Conservation (phyloP, 2,113 vertebrate species). For the Barbus barbus region DNA sequence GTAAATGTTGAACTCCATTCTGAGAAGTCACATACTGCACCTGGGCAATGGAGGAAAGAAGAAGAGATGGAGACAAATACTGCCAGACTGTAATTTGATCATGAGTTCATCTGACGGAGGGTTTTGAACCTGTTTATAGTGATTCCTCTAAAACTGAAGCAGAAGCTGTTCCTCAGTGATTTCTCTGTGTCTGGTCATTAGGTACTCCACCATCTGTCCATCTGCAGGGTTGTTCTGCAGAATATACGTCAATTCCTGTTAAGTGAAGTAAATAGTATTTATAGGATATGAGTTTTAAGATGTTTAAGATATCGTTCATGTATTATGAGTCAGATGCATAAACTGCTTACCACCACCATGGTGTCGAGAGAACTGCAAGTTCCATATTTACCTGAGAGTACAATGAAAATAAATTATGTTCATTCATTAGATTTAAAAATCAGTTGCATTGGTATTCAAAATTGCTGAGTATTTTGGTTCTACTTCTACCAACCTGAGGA, state of each 20-base stretch:
- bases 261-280: constrained; percentile 25
- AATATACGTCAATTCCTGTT: constrained; percentile 92
- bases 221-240: constrained; percentile 91
- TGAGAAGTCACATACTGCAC: constrained; percentile 83
- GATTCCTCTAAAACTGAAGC: neutral
- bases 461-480: neutral
- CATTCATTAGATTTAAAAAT: neutral
- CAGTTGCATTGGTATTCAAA: neutral
- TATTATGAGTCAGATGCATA: constrained; percentile 65
- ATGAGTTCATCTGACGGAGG: neutral
- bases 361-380: constrained; percentile 49
- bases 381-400: constrained; percentile 57
- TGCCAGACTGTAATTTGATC: neutral
- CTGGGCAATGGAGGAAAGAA: constrained; percentile 64
- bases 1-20: constrained; percentile 82
- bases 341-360: constrained; percentile 51
- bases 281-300: neutral
- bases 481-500: no score
- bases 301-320: neutral
- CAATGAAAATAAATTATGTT: neutral
- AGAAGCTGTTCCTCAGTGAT: constrained; percentile 68
- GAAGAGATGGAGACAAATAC: neutral
- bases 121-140: neutral
- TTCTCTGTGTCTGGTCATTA: constrained; percentile 90
- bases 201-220: constrained; percentile 91